These are phyloP conservation scores for Equus quagga DNA, from an alignment of 2,113 vertebrate genomes.

Conservation along the genomic window DNA sequence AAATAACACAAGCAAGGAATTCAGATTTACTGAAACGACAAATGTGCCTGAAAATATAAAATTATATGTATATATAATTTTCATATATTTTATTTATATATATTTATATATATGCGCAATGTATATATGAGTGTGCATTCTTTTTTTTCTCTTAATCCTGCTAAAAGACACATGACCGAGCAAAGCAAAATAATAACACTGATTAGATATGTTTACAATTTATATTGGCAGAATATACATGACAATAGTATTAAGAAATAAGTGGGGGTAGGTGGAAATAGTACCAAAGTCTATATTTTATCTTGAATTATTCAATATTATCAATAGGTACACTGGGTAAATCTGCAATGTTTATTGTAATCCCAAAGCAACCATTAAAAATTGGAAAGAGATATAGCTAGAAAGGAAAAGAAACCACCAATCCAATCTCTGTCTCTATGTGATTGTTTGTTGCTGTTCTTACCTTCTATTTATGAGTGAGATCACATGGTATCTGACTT, in stretches of 20 bases:
- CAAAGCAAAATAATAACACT: background rate
- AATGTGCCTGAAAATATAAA: background rate
- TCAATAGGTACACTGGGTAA: background rate
- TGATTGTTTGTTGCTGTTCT: too few relatives aligned
- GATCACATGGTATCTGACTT: too few relatives aligned
- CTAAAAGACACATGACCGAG: background rate
- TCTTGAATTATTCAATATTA: background rate
- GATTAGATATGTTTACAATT: too few relatives aligned
- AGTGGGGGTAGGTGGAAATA: background rate
- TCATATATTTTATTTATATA: background rate
- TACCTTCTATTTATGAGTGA: too few relatives aligned
- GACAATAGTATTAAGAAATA: background rate
- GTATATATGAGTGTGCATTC: background rate
- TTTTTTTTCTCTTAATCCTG: background rate
- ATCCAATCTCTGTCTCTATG: too few relatives aligned
- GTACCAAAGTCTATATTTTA: background rate
- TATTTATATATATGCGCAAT: background rate
- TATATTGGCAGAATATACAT: background rate
- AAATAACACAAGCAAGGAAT: background rate
- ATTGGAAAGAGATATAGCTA: background rate
- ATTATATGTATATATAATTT: background rate
- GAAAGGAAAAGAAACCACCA: background rate
- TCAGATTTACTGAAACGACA: background rate
- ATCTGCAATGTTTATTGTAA: background rate
- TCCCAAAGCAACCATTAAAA: background rate